Evolutionary conservation across 2,888 invertebrate species (phyloP).

Genomic region (Drosophila suboccidentalis): DNA sequence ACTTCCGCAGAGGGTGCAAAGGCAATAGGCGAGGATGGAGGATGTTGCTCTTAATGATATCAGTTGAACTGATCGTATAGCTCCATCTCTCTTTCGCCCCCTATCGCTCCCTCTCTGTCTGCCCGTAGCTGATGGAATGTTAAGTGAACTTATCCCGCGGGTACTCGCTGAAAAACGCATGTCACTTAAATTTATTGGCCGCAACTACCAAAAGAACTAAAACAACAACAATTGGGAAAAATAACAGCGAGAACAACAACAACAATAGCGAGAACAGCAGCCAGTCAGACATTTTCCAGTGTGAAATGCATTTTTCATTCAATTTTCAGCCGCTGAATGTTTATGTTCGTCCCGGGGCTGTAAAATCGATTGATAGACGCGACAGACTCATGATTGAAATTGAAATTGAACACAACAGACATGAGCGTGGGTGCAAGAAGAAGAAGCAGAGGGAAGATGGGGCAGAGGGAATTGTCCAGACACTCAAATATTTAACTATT

Average conservation of each 20-base stretch:
- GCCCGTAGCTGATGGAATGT: constrained; percentile 74
- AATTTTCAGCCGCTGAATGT: constrained; percentile 68
- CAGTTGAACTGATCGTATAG: constrained; percentile 61
- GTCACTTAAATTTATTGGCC: constrained; percentile 81
- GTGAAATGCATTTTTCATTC: constrained; percentile 80
- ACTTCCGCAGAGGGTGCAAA: constrained; percentile 65
- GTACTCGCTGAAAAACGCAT: constrained; percentile 81
- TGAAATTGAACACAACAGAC: constrained; percentile 35
- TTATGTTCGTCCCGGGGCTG: constrained; percentile 65
- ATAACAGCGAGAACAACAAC: constrained; percentile 30
- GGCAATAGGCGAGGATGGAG: constrained; percentile 35
- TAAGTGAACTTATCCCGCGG: constrained; percentile 78
- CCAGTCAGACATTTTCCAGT: constrained; percentile 45
- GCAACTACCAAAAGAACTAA: constrained; percentile 49
- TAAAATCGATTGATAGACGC: constrained; percentile 79
- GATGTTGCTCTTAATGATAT: constrained; percentile 77
- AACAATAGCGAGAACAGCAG: constrained; percentile 30
- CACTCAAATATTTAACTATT: constrained; percentile 64
- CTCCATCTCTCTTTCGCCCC: not conserved
- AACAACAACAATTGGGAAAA: constrained; percentile 28
- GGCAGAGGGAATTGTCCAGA: not conserved
- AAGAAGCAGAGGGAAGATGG: not conserved
- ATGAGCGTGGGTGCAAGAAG: constrained; percentile 26
- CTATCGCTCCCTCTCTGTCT: not conserved
- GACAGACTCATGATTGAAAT: constrained; percentile 74